A percentile compares a stretch with the other conserved stretches of the same genome.
phyloP scores from a whole-genome alignment of 2,113 vertebrate genomes.

The Mus spicilegus region DNA sequence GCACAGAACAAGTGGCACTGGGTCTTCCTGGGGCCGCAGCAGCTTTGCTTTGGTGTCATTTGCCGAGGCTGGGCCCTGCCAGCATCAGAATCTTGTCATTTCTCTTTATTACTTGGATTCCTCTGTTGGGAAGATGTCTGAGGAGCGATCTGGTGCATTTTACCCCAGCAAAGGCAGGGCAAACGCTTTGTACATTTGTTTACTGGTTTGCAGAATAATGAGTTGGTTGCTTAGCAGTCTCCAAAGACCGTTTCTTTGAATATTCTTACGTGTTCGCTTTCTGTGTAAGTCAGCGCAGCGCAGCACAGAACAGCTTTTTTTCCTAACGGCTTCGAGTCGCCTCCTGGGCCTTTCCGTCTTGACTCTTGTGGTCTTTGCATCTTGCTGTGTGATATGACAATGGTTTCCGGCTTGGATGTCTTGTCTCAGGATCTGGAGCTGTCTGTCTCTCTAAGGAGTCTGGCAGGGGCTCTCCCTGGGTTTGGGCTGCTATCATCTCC shows the following conservation, averaged over 20 bases:
- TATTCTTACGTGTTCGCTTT: background rate
- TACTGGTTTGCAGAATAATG: background rate
- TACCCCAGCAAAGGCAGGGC: background rate
- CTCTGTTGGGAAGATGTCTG: background rate
- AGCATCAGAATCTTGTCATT: too few species aligned
- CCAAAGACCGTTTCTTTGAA: background rate
- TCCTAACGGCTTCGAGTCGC: background rate
- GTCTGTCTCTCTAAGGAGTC: background rate
- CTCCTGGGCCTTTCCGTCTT: background rate
- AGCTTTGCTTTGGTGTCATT: background rate
- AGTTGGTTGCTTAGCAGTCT: background rate
- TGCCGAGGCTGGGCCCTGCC: background rate
- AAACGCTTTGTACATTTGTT: background rate
- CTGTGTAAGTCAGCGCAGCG: background rate
- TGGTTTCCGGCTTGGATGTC: background rate
- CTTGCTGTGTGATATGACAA: background rate
- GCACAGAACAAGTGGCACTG: background rate
- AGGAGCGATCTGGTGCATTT: background rate
- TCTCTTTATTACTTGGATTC: background rate
- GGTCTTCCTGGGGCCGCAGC: background rate
- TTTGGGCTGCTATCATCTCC: background rate
- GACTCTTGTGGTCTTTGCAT: background rate
- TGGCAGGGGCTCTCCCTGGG: background rate
- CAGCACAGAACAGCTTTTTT: background rate
- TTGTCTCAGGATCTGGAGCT: background rate